These are phyloP conservation scores for Propithecus coquereli DNA, from an alignment of 2,113 vertebrate genomes.

Conservation along the genomic window DNA sequence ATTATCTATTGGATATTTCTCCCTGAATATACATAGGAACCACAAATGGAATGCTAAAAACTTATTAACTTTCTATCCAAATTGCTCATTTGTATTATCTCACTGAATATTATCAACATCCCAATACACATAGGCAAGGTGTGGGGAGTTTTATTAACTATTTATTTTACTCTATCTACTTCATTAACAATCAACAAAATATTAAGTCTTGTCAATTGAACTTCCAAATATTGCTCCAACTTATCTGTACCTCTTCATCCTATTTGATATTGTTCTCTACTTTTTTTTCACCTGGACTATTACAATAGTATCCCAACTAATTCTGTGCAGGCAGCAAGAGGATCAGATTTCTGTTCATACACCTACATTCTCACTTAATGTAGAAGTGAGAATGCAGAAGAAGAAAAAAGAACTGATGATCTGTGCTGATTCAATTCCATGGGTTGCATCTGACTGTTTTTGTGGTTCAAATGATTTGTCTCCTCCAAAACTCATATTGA, in stretches of 20 bases:
- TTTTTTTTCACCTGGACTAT: not conserved
- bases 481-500: not conserved
- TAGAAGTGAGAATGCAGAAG: not conserved
- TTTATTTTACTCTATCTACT: not conserved
- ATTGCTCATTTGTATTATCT: not conserved
- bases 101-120: not conserved
- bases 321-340: not conserved
- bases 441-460: not conserved
- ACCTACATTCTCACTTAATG: not conserved
- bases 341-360: not conserved
- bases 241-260: not conserved
- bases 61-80: not conserved
- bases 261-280: not conserved
- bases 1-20: not conserved
- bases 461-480: not conserved
- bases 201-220: not conserved
- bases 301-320: not conserved
- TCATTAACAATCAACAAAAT: not conserved
- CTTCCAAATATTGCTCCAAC: not conserved
- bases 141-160: not conserved
- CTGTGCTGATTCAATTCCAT: not conserved
- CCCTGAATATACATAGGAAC: not conserved
- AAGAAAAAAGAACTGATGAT: not conserved
- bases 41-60: not conserved
- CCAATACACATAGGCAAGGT: not conserved